Conservation (phyloP, 2,113 vertebrate species). For the Oreochromis tanganicae region DNA sequence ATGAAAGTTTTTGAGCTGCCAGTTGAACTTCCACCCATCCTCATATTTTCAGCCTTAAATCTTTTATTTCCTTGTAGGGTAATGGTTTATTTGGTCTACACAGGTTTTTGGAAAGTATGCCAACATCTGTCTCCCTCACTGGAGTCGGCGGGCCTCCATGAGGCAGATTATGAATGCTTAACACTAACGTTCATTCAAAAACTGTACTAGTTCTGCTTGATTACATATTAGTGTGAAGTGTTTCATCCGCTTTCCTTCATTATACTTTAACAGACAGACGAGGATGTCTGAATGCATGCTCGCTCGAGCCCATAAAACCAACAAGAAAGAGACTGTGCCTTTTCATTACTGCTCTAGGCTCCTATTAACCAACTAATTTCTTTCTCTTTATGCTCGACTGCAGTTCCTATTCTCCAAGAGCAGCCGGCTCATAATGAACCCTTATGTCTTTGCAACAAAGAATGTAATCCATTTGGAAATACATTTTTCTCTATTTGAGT, state of each 20-base stretch:
- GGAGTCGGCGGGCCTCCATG: neutral
- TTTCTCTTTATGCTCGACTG: constrained; percentile 20
- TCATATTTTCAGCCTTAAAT: neutral
- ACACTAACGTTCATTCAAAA: neutral
- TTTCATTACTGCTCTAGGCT: constrained; percentile 10
- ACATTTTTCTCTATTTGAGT: neutral
- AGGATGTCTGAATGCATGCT: neutral
- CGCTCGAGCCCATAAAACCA: neutral
- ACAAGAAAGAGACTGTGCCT: neutral
- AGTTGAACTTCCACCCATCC: neutral
- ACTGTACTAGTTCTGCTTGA: neutral
- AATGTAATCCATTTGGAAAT: neutral
- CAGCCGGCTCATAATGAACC: neutral
- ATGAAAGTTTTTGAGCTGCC: neutral
- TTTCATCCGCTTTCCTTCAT: neutral
- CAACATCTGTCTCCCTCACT: neutral
- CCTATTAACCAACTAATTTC: constrained; percentile 34
- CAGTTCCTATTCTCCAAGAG: neutral
- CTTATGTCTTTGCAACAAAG: neutral
- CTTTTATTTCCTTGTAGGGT: neutral
- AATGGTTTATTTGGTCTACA: neutral
- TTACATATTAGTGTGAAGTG: neutral
- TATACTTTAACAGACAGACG: neutral
- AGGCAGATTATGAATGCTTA: neutral
- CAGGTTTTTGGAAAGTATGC: neutral